Evolutionary conservation across 2,888 invertebrate species (phyloP).

Genomic region (Troides aeacus): DNA sequence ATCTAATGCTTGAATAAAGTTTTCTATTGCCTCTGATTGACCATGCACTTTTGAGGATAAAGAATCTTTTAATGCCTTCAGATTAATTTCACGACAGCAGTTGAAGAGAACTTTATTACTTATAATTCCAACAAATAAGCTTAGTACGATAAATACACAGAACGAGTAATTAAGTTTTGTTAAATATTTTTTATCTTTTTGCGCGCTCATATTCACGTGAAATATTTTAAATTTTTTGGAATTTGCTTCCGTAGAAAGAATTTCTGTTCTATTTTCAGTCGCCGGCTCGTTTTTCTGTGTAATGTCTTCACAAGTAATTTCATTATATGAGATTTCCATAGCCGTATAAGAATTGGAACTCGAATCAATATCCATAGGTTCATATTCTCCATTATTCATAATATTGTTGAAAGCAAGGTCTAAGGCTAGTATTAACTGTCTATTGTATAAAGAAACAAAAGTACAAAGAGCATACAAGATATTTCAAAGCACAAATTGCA

Average conservation of each 20-base stretch:
- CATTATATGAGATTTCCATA: constrained; percentile 58
- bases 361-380: constrained; percentile 71
- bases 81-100: constrained; percentile 52
- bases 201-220: constrained; percentile 11
- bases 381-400: constrained; percentile 46
- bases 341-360: constrained; percentile 55
- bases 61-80: constrained; percentile 40
- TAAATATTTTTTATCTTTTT: neutral
- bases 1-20: constrained; percentile 50
- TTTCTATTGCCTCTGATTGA: constrained; percentile 51
- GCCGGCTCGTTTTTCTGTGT: neutral
- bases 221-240: constrained; percentile 11
- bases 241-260: neutral
- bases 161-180: neutral
- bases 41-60: constrained; percentile 57
- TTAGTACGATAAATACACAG: constrained; percentile 7
- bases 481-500: neutral
- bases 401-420: neutral
- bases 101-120: constrained; percentile 46
- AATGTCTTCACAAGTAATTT: constrained; percentile 23
- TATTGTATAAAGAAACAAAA: neutral
- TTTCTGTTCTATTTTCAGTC: neutral
- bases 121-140: constrained; percentile 42
- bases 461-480: neutral
- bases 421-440: neutral